These are phyloP conservation scores for Zoanthus solanderi DNA, from an alignment of 92 coral and sea anemone species.

Conservation along the genomic window DNA sequence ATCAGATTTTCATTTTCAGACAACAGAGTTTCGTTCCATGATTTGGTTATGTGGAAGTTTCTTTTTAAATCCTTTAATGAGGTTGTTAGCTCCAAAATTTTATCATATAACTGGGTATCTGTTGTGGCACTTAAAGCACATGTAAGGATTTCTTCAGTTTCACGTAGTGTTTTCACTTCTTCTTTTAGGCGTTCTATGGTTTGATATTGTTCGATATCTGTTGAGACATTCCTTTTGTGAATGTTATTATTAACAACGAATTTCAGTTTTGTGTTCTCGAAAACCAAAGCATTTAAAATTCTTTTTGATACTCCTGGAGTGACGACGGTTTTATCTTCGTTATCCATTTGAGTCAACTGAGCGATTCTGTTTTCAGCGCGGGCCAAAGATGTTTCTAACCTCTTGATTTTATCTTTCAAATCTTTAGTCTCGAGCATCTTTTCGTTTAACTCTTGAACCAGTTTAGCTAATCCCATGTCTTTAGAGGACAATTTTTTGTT, in stretches of 20 bases:
- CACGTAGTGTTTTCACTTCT: not conserved
- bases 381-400: not conserved
- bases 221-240: not conserved
- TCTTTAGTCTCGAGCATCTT: not conserved
- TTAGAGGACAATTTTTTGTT: no score
- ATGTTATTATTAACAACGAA: no score
- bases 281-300: not conserved
- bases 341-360: not conserved
- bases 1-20: not conserved
- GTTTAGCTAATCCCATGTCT: not conserved
- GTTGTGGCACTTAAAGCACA: not conserved
- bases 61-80: not conserved
- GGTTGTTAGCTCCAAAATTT: not conserved
- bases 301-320: not conserved
- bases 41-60: no score
- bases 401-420: not conserved
- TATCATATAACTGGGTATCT: not conserved
- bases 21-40: no score
- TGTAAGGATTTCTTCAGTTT: not conserved
- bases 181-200: not conserved
- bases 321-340: not conserved
- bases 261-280: not conserved
- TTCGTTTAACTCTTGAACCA: not conserved
- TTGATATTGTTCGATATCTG: not conserved
- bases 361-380: constrained; percentile 1